A percentile compares a stretch with the other conserved stretches of the same genome.
These are phyloP conservation scores for Alligator sinensis DNA, from an alignment of 2,113 vertebrate species.

Conservation along the genomic window DNA sequence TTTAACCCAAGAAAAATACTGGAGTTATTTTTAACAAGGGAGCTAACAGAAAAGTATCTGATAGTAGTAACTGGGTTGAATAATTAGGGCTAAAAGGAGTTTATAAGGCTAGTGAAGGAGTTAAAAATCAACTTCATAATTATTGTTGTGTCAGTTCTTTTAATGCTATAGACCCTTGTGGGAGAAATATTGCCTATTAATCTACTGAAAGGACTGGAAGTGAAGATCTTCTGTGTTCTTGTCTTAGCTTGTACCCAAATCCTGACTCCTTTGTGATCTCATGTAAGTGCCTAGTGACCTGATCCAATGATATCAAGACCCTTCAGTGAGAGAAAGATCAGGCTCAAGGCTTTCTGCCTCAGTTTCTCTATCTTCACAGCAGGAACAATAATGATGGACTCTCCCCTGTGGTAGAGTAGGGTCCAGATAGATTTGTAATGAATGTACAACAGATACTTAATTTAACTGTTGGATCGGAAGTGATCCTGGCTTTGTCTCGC, in stretches of 20 bases:
- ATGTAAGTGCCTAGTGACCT: not conserved
- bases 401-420: constrained; percentile 11
- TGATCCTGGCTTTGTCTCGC: no score
- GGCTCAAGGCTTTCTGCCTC: constrained; percentile 26
- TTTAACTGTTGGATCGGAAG: not conserved
- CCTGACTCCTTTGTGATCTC: not conserved
- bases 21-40: constrained; percentile 24
- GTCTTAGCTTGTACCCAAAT: constrained; percentile 1
- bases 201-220: not conserved
- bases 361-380: not conserved
- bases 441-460: not conserved
- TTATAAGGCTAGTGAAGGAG: constrained; percentile 4
- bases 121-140: constrained; percentile 2
- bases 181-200: accelerated
- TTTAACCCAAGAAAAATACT: constrained; percentile 32
- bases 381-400: not conserved
- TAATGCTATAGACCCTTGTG: not conserved
- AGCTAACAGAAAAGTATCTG: not conserved
- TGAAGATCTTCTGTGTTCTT: accelerated
- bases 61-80: constrained; percentile 5
- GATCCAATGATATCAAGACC: constrained; percentile 14
- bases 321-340: not conserved
- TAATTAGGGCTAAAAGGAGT: not conserved
- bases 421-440: not conserved
- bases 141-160: not conserved